phyloP scores from a whole-genome alignment of 2,888 invertebrate species.

The Drosophila multiciliata region DNA sequence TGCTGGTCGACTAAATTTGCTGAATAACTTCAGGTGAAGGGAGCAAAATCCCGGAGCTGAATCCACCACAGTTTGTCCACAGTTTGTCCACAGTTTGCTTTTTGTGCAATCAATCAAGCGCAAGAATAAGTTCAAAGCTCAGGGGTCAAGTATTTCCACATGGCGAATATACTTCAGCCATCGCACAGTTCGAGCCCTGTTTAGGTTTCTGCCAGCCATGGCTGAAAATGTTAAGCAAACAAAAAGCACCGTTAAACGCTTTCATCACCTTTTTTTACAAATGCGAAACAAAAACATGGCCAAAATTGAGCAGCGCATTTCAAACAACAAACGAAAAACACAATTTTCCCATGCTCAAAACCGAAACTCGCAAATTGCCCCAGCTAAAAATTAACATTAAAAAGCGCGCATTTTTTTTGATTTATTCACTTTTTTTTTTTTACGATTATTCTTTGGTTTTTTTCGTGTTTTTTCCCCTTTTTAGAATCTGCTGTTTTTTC shows the following conservation, averaged over 20 bases:
- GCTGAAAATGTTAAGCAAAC: constrained; percentile 33
- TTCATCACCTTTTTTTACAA: constrained; percentile 39
- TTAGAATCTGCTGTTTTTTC: constrained; percentile 1
- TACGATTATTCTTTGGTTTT: constrained; percentile 2
- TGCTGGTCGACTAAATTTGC: constrained; percentile 52
- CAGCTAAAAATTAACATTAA: constrained; percentile 44
- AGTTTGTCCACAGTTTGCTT: constrained; percentile 23
- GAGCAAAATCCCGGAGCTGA: not conserved
- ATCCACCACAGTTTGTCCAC: constrained; percentile 22
- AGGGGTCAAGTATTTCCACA: constrained; percentile 44
- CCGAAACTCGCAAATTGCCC: constrained; percentile 11
- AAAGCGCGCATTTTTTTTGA: constrained; percentile 50
- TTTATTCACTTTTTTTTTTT: constrained; percentile 18
- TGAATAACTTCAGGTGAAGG: constrained; percentile 31
- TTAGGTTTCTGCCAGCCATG: constrained; percentile 5
- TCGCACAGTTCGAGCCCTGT: constrained; percentile 4
- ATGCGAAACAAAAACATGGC: constrained; percentile 44
- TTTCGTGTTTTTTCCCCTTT: constrained; percentile 24
- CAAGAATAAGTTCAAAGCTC: constrained; percentile 60
- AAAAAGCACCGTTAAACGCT: constrained; percentile 41
- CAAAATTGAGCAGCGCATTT: constrained; percentile 49
- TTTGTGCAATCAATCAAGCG: constrained; percentile 74
- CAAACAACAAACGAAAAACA: constrained; percentile 49
- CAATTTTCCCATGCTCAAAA: constrained; percentile 9
- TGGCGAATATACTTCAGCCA: not conserved